A percentile compares a stretch with the other conserved stretches of the same genome.
Conservation (phyloP, 2,797 vertebrate genomes). For the Oryzias dopingdopingensis region DNA sequence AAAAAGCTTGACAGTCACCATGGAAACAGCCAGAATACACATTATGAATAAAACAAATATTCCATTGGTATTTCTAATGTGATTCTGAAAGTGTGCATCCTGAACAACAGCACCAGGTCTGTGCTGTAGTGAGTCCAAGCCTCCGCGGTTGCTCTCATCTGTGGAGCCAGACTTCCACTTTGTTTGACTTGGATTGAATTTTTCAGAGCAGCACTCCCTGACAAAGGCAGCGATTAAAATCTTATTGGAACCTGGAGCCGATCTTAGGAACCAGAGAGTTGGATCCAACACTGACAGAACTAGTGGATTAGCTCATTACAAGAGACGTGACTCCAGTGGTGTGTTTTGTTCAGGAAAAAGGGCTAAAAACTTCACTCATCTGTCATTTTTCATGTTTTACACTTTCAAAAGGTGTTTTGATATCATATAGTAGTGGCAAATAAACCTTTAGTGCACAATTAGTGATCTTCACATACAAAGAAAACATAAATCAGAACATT, state of each 20-base stretch:
- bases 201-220: slow-evolving; percentile 28
- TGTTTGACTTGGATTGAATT: slow-evolving; percentile 44
- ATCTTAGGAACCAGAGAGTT: slow-evolving; percentile 26
- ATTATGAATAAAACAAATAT: slow-evolving; percentile 69
- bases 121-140: slow-evolving; percentile 21
- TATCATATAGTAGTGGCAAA: slow-evolving; percentile 18
- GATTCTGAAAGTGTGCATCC: slow-evolving; percentile 54
- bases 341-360: too few species aligned
- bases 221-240: slow-evolving; percentile 41
- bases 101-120: slow-evolving; percentile 47
- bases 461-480: slow-evolving; percentile 24
- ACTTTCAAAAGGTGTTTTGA: slow-evolving; percentile 28
- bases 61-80: slow-evolving; percentile 67
- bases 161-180: slow-evolving; percentile 29
- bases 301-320: too few species aligned
- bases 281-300: slow-evolving; percentile 19
- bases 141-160: slow-evolving; percentile 20
- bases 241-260: slow-evolving; percentile 13
- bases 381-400: neutral
- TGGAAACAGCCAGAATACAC: slow-evolving; percentile 57
- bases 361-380: neutral
- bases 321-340: too few species aligned
- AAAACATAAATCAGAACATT: slow-evolving; percentile 7
- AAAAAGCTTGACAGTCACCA: slow-evolving; percentile 57
- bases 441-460: slow-evolving; percentile 41